These are phyloP conservation scores for Mormyrus lacerda DNA, from an alignment of 2,113 vertebrate species.

Conservation along the genomic window DNA sequence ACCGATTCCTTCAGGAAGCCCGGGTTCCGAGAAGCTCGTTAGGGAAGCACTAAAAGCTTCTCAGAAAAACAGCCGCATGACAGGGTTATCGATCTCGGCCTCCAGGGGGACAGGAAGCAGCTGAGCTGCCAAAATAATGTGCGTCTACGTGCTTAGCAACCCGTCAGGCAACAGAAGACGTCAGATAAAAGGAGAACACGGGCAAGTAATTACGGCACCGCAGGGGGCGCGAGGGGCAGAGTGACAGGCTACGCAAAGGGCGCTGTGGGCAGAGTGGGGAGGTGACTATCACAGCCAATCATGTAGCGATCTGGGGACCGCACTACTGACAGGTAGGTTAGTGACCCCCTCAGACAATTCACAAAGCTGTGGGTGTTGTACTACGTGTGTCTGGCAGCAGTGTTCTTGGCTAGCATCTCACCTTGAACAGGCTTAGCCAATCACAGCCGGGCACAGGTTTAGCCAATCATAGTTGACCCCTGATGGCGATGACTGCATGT, in stretches of 20 bases:
- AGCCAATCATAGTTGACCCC: not conserved
- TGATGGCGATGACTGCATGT: not conserved
- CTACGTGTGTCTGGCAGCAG: not conserved
- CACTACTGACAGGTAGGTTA: not conserved
- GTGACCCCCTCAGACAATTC: not conserved
- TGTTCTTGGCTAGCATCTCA: not conserved
- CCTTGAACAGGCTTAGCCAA: not conserved
- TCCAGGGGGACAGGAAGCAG: not conserved
- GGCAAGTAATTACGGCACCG: not conserved
- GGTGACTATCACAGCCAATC: not conserved
- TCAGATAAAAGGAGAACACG: not conserved
- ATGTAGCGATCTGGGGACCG: not conserved
- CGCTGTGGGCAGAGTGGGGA: not conserved
- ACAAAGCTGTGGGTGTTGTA: not conserved
- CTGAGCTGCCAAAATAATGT: not conserved
- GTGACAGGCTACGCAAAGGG: not conserved
- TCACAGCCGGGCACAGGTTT: not conserved
- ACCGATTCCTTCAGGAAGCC: not conserved
- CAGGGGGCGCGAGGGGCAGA: not conserved
- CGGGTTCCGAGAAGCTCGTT: not conserved
- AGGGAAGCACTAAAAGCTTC: not conserved
- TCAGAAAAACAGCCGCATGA: not conserved
- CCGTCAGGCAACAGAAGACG: not conserved
- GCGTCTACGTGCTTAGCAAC: not conserved
- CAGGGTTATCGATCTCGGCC: not conserved